Evolutionary conservation across 2,113 vertebrate genomes (phyloP).

Genomic region (Calyptommatus sinebrachiatus): DNA sequence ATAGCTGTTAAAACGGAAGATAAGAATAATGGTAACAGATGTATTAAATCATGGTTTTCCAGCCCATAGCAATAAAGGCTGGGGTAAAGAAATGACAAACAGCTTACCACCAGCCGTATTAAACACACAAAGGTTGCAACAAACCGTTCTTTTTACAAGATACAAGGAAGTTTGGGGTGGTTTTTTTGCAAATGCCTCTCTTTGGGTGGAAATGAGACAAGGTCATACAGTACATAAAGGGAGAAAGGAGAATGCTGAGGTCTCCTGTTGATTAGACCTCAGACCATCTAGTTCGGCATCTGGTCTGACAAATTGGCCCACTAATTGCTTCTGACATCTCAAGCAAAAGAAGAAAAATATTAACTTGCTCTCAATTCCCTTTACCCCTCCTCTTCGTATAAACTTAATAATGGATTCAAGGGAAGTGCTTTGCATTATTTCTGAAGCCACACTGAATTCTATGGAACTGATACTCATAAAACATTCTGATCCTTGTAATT

Average conservation of each 20-base stretch:
- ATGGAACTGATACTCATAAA: background rate
- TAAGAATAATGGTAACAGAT: slow-evolving; percentile 77
- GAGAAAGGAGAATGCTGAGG: background rate
- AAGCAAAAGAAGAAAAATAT: too few species aligned
- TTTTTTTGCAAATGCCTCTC: background rate
- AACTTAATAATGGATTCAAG: background rate
- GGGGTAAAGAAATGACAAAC: slow-evolving; percentile 40
- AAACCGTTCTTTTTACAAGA: background rate
- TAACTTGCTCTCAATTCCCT: background rate
- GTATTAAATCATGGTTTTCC: slow-evolving; percentile 67
- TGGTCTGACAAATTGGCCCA: too few species aligned
- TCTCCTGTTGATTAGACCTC: too few species aligned
- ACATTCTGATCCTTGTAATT: background rate
- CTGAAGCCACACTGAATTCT: slow-evolving; percentile 2
- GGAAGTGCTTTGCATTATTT: background rate
- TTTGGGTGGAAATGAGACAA: background rate
- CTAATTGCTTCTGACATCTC: too few species aligned
- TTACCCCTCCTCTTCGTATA: background rate
- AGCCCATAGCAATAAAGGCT: slow-evolving; percentile 47
- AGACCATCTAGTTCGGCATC: too few species aligned
- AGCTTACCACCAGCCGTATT: slow-evolving; percentile 31
- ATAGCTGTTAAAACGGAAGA: slow-evolving; percentile 89
- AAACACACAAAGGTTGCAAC: background rate
- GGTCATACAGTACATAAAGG: background rate
- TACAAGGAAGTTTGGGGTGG: background rate